A percentile compares a stretch with the other conserved stretches of the same genome.
Evolutionary conservation across 2,113 vertebrate genomes (phyloP).

Genomic region (Oreotrochilus melanogaster): DNA sequence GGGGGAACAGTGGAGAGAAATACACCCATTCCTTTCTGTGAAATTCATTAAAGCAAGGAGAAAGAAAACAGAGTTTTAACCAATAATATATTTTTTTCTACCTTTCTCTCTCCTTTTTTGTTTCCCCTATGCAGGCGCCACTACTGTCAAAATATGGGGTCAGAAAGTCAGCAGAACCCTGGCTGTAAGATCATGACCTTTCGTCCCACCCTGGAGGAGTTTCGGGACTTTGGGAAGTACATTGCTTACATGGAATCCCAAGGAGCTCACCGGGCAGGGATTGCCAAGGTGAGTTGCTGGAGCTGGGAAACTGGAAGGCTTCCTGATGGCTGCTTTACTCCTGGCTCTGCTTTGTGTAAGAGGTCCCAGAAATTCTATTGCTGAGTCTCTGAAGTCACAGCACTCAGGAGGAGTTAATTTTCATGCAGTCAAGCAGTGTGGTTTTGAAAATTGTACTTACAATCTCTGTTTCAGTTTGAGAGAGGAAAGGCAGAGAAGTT

Average conservation of each 20-base stretch:
- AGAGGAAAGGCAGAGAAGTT: not conserved
- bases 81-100: not conserved
- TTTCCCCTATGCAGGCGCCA: not conserved
- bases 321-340: not conserved
- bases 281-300: slow-evolving; percentile 88
- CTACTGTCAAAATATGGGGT: slow-evolving; percentile 73
- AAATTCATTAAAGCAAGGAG: not conserved
- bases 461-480: fast-evolving
- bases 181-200: slow-evolving; percentile 98
- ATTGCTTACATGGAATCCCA: slow-evolving; percentile 93
- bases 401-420: not conserved
- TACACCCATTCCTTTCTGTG: not conserved
- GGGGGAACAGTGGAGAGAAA: fast-evolving
- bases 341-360: fast-evolving
- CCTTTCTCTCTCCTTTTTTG: not conserved
- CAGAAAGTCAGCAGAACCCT: slow-evolving; percentile 86
- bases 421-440: fast-evolving
- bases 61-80: not conserved
- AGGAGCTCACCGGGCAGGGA: slow-evolving; percentile 92
- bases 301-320: not conserved
- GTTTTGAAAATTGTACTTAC: fast-evolving
- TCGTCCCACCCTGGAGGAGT: slow-evolving; percentile 92
- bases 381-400: too few relatives aligned
- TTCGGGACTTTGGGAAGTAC: slow-evolving; percentile 92
- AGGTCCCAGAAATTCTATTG: fast-evolving